Base-by-base conservation (phyloP, 2,113 vertebrate genomes). In the Lophura nycthemera region DNA sequence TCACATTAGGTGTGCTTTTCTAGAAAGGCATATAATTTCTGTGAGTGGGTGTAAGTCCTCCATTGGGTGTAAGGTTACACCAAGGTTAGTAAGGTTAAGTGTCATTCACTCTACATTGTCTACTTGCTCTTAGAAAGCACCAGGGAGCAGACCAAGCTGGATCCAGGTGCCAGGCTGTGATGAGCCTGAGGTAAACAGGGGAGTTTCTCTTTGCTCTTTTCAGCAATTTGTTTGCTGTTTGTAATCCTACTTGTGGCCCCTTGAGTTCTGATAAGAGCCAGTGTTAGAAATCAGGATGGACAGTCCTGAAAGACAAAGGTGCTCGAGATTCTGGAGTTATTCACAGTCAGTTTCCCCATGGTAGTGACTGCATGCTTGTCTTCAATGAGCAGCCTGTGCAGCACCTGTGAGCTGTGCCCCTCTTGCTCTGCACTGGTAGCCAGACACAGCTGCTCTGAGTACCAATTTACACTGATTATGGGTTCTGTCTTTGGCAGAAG, bases 281-380 rank as follows among this genome's bases (percentile, higher is more conserved):
- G 32, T 30, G 36, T 10, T 34, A 43, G 61, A 67, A 48, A 56
- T 34, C 7, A 75, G 56, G 34, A 30, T 34, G 43, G 57, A 59
- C 18, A 19, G 40, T 21, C 34, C 34, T 47, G 16, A 43, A 67
- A 42, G 25, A 42, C 16, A 67, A 67, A 72, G 12, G 30, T 74
- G 34, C 4, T 43, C 29, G 29, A 48, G 34, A 14, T 36, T 38
- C 40, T 16, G 12, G 36, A n/a, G 34, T 3, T 12, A 24, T 15
- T 27, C 11, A 16, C 9, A 18, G 48, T 8, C 32, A 24, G 12
- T 29, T 40, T 57, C 57, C 8, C 2, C 32, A 4, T 10, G 9
- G 27, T 25, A 5, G 30, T 0, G 2, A 20, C 14, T 0, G 5
- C 24, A 16, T 45, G 13, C 16, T 6, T 1, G 3, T 27, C 45